phyloP scores from a whole-genome alignment of 2,888 invertebrate species.

The Dinocampus coccinellae region DNA sequence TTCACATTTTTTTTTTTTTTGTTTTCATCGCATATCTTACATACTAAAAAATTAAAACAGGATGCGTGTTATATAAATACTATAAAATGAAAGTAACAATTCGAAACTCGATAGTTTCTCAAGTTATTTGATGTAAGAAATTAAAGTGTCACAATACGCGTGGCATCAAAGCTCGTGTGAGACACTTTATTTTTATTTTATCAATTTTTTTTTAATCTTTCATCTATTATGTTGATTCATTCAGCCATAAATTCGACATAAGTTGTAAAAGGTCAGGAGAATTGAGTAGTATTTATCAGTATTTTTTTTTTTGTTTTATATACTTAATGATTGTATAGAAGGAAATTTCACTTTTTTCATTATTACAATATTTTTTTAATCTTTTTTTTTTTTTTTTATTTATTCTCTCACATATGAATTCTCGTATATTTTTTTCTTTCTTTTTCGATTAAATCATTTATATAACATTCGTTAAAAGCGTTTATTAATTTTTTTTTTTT shows the following conservation, averaged over 20 bases:
- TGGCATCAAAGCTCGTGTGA: slow-evolving; percentile 35
- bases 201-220: slow-evolving; percentile 14
- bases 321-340: slow-evolving; percentile 54
- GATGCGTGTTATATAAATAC: slow-evolving; percentile 35
- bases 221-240: slow-evolving; percentile 30
- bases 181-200: slow-evolving; percentile 21
- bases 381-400: slow-evolving; percentile 49
- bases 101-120: slow-evolving; percentile 21
- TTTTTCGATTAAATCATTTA: slow-evolving; percentile 53
- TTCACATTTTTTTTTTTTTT: slow-evolving; percentile 23
- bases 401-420: slow-evolving; percentile 52
- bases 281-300: slow-evolving; percentile 40
- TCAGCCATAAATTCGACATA: slow-evolving; percentile 45
- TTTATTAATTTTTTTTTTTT: slow-evolving; percentile 46
- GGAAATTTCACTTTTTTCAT: slow-evolving; percentile 55
- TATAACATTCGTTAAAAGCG: slow-evolving; percentile 66
- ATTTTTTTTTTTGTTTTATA: slow-evolving; percentile 38
- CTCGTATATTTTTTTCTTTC: no score
- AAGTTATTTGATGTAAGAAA: slow-evolving; percentile 33
- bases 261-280: slow-evolving; percentile 45
- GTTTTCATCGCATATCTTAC: slow-evolving; percentile 32
- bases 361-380: slow-evolving; percentile 42
- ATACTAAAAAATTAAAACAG: slow-evolving; percentile 32
- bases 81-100: slow-evolving; percentile 33
- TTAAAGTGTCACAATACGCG: slow-evolving; percentile 27